A percentile compares a stretch with the other conserved stretches of the same genome.
These are phyloP conservation scores for Acropora tenuis DNA, from an alignment of 64 coral and sea anemone genomes.

Conservation along the genomic window DNA sequence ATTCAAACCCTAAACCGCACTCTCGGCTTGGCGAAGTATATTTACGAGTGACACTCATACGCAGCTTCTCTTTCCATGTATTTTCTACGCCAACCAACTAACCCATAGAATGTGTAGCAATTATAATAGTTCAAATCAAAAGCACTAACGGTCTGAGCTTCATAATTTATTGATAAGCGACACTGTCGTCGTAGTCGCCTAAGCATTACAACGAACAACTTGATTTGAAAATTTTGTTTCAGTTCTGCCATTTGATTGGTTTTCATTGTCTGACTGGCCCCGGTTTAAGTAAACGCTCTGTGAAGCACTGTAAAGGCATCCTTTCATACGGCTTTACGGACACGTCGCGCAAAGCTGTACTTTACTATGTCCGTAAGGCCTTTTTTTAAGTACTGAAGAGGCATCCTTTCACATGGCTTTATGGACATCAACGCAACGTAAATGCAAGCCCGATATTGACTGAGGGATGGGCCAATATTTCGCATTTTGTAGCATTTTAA, in stretches of 20 bases:
- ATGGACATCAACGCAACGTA: no score
- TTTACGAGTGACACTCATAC: background rate
- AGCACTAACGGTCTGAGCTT: background rate
- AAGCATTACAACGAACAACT: background rate
- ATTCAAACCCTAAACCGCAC: background rate
- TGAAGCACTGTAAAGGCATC: background rate
- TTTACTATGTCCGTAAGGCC: no score
- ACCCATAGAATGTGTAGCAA: background rate
- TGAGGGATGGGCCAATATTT: no score
- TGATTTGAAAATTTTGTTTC: background rate
- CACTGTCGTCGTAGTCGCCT: background rate
- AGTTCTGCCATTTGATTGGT: background rate
- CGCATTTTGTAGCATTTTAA: no score
- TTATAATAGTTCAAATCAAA: background rate
- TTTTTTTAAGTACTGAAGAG: no score
- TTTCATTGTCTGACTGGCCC: background rate
- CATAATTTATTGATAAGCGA: background rate
- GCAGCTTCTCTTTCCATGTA: background rate
- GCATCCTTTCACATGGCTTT: no score
- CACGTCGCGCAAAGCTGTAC: no score
- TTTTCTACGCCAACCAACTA: background rate
- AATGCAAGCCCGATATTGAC: no score
- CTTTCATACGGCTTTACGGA: no score
- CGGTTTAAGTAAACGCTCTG: background rate
- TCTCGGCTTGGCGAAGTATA: background rate